Conservation (phyloP, 2,888 invertebrate genomes). For the Ischnura elegans region DNA sequence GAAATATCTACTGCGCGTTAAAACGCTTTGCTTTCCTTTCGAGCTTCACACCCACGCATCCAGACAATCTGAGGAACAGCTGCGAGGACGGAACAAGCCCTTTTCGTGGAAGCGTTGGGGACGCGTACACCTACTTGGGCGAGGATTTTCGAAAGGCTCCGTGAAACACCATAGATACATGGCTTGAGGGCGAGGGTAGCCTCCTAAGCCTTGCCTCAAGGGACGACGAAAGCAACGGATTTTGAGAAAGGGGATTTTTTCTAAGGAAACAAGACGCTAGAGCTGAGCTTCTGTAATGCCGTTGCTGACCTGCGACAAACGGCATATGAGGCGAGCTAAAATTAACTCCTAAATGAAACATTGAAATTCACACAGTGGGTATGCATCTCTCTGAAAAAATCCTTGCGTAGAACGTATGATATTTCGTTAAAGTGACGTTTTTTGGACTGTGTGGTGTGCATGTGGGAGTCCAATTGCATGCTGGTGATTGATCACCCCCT, state of each 20-base stretch:
- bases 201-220: background rate
- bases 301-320: too few species aligned
- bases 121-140: background rate
- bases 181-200: background rate
- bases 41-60: conserved; percentile 27
- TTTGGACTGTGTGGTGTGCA: too few species aligned
- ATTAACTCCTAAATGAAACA: too few species aligned
- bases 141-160: background rate
- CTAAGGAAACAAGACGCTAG: background rate
- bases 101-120: background rate
- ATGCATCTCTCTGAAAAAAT: too few species aligned
- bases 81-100: background rate
- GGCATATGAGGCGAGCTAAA: too few species aligned
- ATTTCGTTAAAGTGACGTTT: too few species aligned
- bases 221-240: background rate
- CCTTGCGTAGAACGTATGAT: too few species aligned
- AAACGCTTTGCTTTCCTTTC: background rate
- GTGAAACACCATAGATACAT: background rate
- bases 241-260: background rate
- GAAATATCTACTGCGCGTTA: background rate
- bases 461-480: too few species aligned
- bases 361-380: too few species aligned
- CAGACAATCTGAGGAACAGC: background rate
- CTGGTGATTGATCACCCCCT: too few species aligned
- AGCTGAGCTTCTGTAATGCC: too few species aligned